phyloP scores from a whole-genome alignment of 2,113 vertebrate genomes.

The Plestiodon gilberti region DNA sequence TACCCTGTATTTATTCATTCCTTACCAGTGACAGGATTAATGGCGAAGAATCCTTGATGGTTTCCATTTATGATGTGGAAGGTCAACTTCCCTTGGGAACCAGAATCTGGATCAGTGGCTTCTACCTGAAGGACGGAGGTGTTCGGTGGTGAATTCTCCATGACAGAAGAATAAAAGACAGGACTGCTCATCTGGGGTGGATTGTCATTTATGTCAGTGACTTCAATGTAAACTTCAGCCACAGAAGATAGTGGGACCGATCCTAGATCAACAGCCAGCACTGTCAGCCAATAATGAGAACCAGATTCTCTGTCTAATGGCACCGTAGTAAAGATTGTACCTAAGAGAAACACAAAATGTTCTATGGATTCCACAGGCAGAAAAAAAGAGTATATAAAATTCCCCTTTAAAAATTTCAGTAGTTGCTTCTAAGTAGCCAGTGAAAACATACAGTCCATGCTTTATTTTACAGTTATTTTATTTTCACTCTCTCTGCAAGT shows the following conservation, averaged over 20 bases:
- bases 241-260: conserved; percentile 84
- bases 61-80: conserved; percentile 88
- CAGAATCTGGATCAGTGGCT: conserved; percentile 85
- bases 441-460: not conserved
- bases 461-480: not conserved
- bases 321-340: conserved; percentile 83
- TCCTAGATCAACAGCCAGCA: conserved; percentile 88
- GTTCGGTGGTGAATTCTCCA: conserved; percentile 83
- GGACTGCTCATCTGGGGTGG: conserved; percentile 88
- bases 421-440: not conserved
- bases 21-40: conserved; percentile 89
- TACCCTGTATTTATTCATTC: not conserved
- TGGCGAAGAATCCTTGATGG: conserved; percentile 79
- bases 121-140: conserved; percentile 82
- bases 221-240: conserved; percentile 92
- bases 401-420: not conserved
- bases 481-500: not conserved
- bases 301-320: conserved; percentile 84
- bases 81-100: conserved; percentile 85
- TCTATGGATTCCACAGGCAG: conserved; percentile 31
- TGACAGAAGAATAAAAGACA: conserved; percentile 87
- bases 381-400: not conserved
- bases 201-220: conserved; percentile 93
- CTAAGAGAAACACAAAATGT: conserved; percentile 70
- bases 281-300: conserved; percentile 91